Evolutionary conservation across 1,140 invertebrate species (phyloP).

Genomic region (Asobara japonica): DNA sequence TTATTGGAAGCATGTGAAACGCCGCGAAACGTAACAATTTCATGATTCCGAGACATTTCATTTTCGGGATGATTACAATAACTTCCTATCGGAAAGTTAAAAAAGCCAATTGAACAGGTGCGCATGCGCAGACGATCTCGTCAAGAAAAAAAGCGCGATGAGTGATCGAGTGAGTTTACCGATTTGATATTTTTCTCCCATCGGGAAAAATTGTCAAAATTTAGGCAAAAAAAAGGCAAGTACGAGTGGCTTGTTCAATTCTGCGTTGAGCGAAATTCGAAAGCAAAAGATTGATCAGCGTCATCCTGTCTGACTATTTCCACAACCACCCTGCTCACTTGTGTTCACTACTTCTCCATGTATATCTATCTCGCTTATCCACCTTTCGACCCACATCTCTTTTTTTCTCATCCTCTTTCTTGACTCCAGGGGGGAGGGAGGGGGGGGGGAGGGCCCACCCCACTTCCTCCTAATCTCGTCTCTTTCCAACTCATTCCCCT

Average conservation of each 20-base stretch:
- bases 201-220: background rate
- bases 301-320: constrained; percentile 47
- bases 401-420: constrained; percentile 23
- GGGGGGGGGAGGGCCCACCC: constrained; percentile 12
- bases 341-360: too few relatives aligned
- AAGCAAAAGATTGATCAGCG: constrained; percentile 51
- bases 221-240: constrained; percentile 26
- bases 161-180: too few relatives aligned
- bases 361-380: too few relatives aligned
- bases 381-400: constrained; percentile 1
- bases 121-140: too few relatives aligned
- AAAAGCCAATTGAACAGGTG: too few relatives aligned
- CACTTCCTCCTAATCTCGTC: constrained; percentile 19
- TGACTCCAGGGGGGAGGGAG: constrained; percentile 13
- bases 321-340: constrained; percentile 28
- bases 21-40: too few relatives aligned
- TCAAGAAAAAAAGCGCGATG: too few relatives aligned
- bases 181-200: too few relatives aligned
- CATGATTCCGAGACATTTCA: too few relatives aligned
- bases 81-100: too few relatives aligned
- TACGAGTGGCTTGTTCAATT: constrained; percentile 38
- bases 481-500: constrained; percentile 19
- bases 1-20: too few relatives aligned
- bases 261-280: constrained; percentile 38
- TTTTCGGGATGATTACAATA: too few relatives aligned